Evolutionary conservation across 2,888 invertebrate genomes (phyloP).

Genomic region (Gastrophysa polygoni): DNA sequence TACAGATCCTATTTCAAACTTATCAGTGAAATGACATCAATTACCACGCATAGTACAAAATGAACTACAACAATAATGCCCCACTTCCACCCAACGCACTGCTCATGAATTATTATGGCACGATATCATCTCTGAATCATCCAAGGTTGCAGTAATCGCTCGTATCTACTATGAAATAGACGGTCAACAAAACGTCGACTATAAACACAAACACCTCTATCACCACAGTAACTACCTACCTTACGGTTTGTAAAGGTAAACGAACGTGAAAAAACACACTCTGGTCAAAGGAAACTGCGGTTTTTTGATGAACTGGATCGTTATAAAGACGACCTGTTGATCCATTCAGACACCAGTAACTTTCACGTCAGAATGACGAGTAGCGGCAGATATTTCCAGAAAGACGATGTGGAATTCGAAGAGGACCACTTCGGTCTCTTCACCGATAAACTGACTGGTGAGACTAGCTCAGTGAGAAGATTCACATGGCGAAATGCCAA

Average conservation of each 20-base stretch:
- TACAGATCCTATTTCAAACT: too few species aligned
- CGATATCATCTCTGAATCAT: not conserved
- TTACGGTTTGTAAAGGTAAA: not conserved
- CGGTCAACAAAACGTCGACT: not conserved
- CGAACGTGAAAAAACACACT: not conserved
- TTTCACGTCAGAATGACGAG: not conserved
- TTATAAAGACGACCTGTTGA: not conserved
- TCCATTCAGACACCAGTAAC: not conserved
- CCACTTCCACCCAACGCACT: not conserved
- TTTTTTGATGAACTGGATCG: not conserved
- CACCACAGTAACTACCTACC: not conserved
- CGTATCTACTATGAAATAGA: not conserved
- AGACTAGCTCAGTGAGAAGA: slow-evolving; percentile 61
- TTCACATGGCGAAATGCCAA: slow-evolving; percentile 73
- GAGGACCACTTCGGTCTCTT: slow-evolving; percentile 54
- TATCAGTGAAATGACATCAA: too few species aligned
- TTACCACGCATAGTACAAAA: too few species aligned
- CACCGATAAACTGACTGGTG: slow-evolving; percentile 49
- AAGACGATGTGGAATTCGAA: slow-evolving; percentile 45
- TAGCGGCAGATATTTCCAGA: slow-evolving; percentile 19
- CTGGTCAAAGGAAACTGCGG: not conserved
- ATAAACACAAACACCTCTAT: not conserved
- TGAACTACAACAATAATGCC: not conserved
- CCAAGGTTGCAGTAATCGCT: not conserved
- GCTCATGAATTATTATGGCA: not conserved